These are phyloP conservation scores for Hanleya hanleyi DNA, from an alignment of 2,888 invertebrate genomes.

Conservation along the genomic window DNA sequence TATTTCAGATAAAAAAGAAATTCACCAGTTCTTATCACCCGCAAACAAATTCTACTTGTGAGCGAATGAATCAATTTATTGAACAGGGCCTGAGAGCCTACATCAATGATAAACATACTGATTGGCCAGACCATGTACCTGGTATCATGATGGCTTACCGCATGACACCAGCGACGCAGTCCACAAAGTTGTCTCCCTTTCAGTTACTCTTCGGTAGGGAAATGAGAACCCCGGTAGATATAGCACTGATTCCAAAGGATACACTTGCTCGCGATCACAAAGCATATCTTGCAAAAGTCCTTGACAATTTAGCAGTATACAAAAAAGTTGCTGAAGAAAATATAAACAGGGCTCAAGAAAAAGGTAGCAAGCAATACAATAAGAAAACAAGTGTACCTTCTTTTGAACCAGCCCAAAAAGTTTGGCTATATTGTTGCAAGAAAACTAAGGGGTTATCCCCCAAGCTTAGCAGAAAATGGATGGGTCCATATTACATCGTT, in stretches of 20 bases:
- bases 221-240: no score
- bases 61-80: conserved; percentile 7
- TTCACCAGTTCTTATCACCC: conserved; percentile 21
- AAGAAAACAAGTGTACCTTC: conserved; percentile 18
- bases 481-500: conserved; percentile 26
- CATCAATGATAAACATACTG: background rate
- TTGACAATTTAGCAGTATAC: no score
- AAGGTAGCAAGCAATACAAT: conserved; percentile 20
- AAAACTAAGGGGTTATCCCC: background rate
- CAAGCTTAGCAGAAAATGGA: conserved; percentile 25
- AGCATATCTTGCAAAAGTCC: no score
- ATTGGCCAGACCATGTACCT: conserved; percentile 30
- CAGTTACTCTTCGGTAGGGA: no score
- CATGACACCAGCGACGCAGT: conserved; percentile 26
- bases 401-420: conserved; percentile 1
- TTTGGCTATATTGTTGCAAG: conserved; percentile 7
- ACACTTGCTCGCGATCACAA: no score
- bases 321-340: no score
- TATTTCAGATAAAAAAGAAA: conserved; percentile 32
- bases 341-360: conserved; percentile 2
- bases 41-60: conserved; percentile 11
- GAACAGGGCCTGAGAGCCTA: background rate
- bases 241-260: no score
- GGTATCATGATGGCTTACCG: conserved; percentile 42
- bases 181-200: no score